Evolutionary conservation across 35 echinoderm and acorn worm species (phyloP).

Genomic region (Ptychodera flava): DNA sequence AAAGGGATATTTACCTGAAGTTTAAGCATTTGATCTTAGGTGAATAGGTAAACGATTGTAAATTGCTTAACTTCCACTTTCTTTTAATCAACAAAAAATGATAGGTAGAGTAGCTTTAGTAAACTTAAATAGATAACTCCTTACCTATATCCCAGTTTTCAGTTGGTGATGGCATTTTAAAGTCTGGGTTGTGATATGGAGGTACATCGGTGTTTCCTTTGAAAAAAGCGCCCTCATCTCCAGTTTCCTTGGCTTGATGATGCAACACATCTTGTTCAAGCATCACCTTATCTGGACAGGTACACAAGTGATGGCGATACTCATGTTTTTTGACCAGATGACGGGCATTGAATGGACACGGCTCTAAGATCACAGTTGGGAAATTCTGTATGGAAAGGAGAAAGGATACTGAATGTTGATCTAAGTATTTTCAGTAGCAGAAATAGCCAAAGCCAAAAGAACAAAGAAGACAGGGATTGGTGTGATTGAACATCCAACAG

Average conservation of each 20-base stretch:
- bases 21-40: too few species aligned
- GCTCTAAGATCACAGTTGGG: not conserved
- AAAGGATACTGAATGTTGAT: too few species aligned
- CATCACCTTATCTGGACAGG: not conserved
- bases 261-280: not conserved
- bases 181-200: conserved; percentile 3
- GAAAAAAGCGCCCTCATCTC: conserved; percentile 17
- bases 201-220: conserved; percentile 27
- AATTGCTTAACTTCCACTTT: too few species aligned
- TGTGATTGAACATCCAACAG: too few species aligned
- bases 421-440: too few species aligned
- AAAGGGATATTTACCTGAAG: too few species aligned
- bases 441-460: too few species aligned
- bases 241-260: not conserved
- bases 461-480: too few species aligned
- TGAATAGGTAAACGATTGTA: too few species aligned
- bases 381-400: not conserved
- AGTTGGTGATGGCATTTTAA: conserved; percentile 6
- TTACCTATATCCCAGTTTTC: conserved; percentile 43
- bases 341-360: not conserved
- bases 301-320: not conserved
- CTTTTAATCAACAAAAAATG: too few species aligned
- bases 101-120: too few species aligned
- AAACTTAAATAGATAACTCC: too few species aligned
- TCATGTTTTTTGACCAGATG: not conserved